A percentile compares a stretch with the other conserved stretches of the same genome.
Evolutionary conservation across 2,888 invertebrate species (phyloP).

Genomic region (Ceratothoa steindachneri): DNA sequence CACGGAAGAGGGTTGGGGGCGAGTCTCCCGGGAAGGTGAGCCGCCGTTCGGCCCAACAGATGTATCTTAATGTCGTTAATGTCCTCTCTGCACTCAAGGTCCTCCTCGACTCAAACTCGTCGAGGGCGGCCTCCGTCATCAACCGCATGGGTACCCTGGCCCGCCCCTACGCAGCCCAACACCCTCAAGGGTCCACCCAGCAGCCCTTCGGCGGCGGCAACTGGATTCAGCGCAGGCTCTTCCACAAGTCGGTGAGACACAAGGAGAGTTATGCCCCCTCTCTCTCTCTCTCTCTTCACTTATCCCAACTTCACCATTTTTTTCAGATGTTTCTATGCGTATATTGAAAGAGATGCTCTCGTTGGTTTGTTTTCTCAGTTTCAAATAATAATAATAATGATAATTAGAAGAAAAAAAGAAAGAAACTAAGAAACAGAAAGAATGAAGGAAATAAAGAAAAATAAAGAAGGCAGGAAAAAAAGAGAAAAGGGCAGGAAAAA

Average conservation of each 20-base stretch:
- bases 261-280: neutral
- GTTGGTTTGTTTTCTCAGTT: no score
- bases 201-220: slow-evolving; percentile 40
- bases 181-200: slow-evolving; percentile 31
- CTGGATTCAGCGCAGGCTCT: slow-evolving; percentile 43
- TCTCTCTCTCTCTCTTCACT: no score
- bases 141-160: slow-evolving; percentile 43
- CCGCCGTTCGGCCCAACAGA: slow-evolving; percentile 27
- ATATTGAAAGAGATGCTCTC: no score
- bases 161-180: slow-evolving; percentile 36
- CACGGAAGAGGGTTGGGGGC: slow-evolving; percentile 9
- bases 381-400: no score
- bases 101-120: slow-evolving; percentile 42
- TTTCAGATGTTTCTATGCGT: no score
- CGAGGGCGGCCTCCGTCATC: slow-evolving; percentile 35
- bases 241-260: slow-evolving; percentile 42
- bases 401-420: no score
- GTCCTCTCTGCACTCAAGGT: slow-evolving; percentile 41
- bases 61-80: slow-evolving; percentile 42
- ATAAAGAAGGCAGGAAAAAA: no score
- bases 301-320: no score
- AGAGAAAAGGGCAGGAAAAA: no score
- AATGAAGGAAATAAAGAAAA: no score
- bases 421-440: no score
- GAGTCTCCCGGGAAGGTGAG: slow-evolving; percentile 43